These are phyloP conservation scores for Apis cerana DNA, from an alignment of 1,140 invertebrate species.

Conservation along the genomic window DNA sequence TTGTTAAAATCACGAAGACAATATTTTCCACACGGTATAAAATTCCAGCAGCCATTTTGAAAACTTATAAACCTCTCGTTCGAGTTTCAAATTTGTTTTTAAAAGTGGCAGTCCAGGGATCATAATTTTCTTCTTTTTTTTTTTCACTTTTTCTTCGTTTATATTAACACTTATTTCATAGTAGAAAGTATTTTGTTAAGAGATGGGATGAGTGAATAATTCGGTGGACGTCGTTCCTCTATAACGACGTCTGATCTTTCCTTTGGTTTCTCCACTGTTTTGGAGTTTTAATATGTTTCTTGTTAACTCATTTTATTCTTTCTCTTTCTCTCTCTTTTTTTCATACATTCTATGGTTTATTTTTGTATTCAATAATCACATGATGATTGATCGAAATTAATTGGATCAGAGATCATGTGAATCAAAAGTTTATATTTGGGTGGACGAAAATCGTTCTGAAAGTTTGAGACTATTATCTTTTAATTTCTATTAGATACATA, in stretches of 20 bases:
- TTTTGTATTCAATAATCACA: not conserved
- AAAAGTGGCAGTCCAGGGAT: constrained; percentile 9
- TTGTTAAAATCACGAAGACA: constrained; percentile 14
- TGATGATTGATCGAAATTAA: not conserved
- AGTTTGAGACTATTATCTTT: too few relatives aligned
- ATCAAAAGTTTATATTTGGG: too few relatives aligned
- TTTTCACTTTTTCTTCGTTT: constrained; percentile 19
- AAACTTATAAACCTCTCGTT: not conserved
- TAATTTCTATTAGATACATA: too few relatives aligned
- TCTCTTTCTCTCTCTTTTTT: not conserved
- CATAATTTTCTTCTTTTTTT: too few relatives aligned
- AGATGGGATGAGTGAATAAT: constrained; percentile 15
- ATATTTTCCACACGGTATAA: constrained; percentile 2
- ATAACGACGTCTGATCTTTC: constrained; percentile 29
- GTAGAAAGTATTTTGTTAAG: constrained; percentile 60
- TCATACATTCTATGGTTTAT: not conserved
- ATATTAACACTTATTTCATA: constrained; percentile 57
- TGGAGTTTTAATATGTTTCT: constrained; percentile 44
- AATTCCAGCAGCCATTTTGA: not conserved
- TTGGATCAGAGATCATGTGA: too few relatives aligned
- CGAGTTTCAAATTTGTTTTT: not conserved
- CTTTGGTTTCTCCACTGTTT: not conserved
- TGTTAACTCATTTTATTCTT: constrained; percentile 42
- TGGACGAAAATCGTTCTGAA: too few relatives aligned
- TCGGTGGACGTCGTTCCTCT: constrained; percentile 46